These are phyloP conservation scores for Brachionus calyciflorus DNA, from an alignment of 1,140 invertebrate genomes.

Conservation along the genomic window DNA sequence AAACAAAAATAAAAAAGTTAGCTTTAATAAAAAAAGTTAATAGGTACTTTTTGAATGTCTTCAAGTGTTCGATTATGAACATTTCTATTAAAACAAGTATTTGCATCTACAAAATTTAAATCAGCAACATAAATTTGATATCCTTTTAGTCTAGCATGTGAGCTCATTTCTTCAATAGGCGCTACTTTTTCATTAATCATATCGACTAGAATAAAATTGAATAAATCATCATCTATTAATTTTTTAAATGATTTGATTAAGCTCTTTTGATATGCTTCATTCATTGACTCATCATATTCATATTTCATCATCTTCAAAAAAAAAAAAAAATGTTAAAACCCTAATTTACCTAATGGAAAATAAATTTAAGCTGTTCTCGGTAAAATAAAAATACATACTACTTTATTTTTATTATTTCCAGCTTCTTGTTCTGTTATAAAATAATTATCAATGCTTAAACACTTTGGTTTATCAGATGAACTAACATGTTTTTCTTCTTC, in stretches of 20 bases:
- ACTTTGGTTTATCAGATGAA: constrained; percentile 16
- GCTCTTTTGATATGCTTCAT: constrained; percentile 74
- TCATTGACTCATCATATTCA: constrained; percentile 81
- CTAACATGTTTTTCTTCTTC: constrained; percentile 7
- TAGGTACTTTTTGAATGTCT: constrained; percentile 73
- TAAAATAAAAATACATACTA: background rate
- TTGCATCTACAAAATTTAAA: constrained; percentile 72
- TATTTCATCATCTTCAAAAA: constrained; percentile 74
- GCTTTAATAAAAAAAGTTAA: no score
- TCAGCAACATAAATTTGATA: constrained; percentile 88
- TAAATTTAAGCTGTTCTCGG: background rate
- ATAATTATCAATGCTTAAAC: constrained; percentile 42
- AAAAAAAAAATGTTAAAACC: constrained; percentile 45
- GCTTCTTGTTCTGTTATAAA: constrained; percentile 42
- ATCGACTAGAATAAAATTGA: constrained; percentile 87
- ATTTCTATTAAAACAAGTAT: constrained; percentile 75
- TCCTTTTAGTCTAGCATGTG: constrained; percentile 77
- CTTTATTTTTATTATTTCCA: constrained; percentile 13
- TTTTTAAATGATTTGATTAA: constrained; percentile 86
- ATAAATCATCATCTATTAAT: constrained; percentile 83
- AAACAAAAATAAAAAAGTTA: no score
- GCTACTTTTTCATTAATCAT: constrained; percentile 69
- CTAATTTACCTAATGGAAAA: background rate
- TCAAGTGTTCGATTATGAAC: constrained; percentile 74
- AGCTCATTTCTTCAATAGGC: constrained; percentile 80